A percentile compares a stretch with the other conserved stretches of the same genome.
Evolutionary conservation across 2,797 vertebrate species (phyloP).

Genomic region (Lepilemur ruficaudatus): DNA sequence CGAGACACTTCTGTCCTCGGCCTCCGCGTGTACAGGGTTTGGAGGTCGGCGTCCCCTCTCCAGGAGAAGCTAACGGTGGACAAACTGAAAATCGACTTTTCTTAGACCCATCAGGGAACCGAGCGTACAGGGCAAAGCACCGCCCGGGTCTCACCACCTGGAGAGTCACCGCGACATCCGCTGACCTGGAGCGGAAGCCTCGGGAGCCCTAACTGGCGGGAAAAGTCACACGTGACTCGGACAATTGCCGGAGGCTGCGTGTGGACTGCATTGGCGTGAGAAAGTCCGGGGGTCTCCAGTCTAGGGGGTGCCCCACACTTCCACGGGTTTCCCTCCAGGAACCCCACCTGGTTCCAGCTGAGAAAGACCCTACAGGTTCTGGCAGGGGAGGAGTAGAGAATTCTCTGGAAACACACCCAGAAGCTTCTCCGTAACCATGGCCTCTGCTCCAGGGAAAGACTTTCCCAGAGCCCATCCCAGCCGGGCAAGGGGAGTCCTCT

Average conservation of each 20-base stretch:
- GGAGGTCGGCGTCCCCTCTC: background rate
- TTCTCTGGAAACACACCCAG: background rate
- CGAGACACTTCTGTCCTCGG: accelerated
- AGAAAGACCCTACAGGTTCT: background rate
- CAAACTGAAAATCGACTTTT: background rate
- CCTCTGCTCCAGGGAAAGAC: background rate
- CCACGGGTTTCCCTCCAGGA: background rate
- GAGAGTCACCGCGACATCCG: background rate
- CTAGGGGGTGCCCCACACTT: background rate
- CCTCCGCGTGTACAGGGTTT: accelerated
- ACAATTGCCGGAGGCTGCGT: background rate
- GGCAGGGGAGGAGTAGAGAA: background rate
- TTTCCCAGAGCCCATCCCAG: background rate
- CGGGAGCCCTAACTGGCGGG: background rate
- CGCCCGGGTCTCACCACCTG: accelerated
- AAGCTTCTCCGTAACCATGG: background rate
- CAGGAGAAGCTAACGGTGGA: background rate
- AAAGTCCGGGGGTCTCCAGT: background rate
- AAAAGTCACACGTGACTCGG: background rate
- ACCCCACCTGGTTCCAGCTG: background rate
- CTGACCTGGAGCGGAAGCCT: background rate
- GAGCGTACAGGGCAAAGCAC: background rate
- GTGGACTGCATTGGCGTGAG: no score
- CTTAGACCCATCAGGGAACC: background rate
- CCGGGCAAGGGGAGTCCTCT: background rate